Evolutionary conservation across 2,113 vertebrate genomes (phyloP).

Genomic region (Austrofundulus limnaeus): DNA sequence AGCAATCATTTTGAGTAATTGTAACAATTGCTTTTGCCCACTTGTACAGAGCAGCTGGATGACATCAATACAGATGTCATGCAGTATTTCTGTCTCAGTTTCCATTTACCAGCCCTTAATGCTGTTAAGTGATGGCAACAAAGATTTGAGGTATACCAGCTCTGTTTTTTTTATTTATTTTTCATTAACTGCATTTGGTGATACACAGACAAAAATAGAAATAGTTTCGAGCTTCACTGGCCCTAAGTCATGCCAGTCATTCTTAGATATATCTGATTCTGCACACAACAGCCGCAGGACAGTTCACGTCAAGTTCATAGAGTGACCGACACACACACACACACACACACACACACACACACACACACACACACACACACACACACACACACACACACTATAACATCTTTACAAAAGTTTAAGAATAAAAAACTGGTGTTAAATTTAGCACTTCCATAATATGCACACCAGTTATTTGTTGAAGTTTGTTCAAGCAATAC

Average conservation of each 20-base stretch:
- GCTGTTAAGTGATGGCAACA: not conserved
- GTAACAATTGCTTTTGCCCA: not conserved
- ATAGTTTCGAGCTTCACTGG: not conserved
- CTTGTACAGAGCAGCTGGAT: not conserved
- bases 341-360: not conserved
- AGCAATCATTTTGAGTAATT: not conserved
- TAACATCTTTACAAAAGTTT: not conserved
- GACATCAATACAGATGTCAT: not conserved
- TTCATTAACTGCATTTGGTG: not conserved
- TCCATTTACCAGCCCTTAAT: not conserved
- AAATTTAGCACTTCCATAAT: too few relatives aligned
- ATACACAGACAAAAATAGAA: too few relatives aligned
- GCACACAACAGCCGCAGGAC: not conserved
- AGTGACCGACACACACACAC: not conserved
- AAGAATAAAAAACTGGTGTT: too few relatives aligned
- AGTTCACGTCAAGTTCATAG: not conserved
- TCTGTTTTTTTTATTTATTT: not conserved
- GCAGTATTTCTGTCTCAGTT: not conserved
- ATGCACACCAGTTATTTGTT: too few relatives aligned
- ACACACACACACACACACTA: not conserved
- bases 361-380: not conserved
- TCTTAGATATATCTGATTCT: not conserved
- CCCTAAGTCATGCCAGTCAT: not conserved
- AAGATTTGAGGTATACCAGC: not conserved
- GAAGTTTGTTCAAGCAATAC: too few relatives aligned